A percentile compares a stretch with the other conserved stretches of the same genome.
Evolutionary conservation across 2,797 vertebrate species (phyloP).

Genomic region (Mastacembelus armatus): DNA sequence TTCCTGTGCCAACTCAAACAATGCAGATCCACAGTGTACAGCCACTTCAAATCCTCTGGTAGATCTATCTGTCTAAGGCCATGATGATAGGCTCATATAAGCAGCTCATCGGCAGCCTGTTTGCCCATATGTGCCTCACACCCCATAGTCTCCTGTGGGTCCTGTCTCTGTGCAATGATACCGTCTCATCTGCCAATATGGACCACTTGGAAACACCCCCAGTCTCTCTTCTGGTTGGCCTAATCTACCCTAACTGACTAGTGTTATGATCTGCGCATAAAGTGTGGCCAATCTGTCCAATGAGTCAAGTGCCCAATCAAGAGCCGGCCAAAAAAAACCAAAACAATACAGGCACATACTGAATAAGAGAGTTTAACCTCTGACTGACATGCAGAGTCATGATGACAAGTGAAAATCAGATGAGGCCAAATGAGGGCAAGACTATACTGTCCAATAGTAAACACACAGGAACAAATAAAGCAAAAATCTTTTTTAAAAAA

Average conservation of each 20-base stretch:
- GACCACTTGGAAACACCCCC: slow-evolving; percentile 64
- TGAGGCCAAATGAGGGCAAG: background rate
- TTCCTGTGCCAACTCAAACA: slow-evolving; percentile 58
- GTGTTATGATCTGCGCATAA: slow-evolving; percentile 52
- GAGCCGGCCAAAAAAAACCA: slow-evolving; percentile 10
- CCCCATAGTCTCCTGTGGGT: slow-evolving; percentile 79
- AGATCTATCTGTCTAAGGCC: slow-evolving; percentile 64
- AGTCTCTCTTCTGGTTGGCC: slow-evolving; percentile 57
- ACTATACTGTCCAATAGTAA: background rate
- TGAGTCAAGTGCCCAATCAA: slow-evolving; percentile 25
- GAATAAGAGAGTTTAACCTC: slow-evolving; percentile 20
- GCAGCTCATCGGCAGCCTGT: slow-evolving; percentile 82
- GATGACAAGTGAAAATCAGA: slow-evolving; percentile 5
- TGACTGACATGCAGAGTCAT: slow-evolving; percentile 30
- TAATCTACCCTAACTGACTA: slow-evolving; percentile 64
- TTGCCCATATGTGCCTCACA: slow-evolving; percentile 84
- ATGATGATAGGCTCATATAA: slow-evolving; percentile 76
- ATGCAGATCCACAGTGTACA: slow-evolving; percentile 43
- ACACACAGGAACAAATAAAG: slow-evolving; percentile 3
- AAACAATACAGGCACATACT: slow-evolving; percentile 1
- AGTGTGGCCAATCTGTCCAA: slow-evolving; percentile 31
- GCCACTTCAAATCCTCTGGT: slow-evolving; percentile 63
- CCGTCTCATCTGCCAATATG: slow-evolving; percentile 81
- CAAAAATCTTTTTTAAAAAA: too few species aligned
- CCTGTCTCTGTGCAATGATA: slow-evolving; percentile 78